These are phyloP conservation scores for Bradypodion ventrale DNA, from an alignment of 2,797 vertebrate genomes.

Conservation along the genomic window DNA sequence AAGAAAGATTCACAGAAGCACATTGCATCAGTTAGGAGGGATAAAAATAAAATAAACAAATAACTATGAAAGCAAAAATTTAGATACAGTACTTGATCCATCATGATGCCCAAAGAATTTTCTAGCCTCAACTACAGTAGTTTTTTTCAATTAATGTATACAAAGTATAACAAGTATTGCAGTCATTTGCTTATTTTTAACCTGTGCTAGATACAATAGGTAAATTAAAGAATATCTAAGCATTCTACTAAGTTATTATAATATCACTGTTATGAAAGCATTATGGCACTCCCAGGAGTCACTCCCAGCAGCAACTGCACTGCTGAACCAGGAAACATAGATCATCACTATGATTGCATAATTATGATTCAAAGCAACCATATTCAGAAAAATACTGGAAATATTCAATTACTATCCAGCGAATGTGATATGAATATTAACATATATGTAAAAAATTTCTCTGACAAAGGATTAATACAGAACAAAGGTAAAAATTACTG, in stretches of 20 bases:
- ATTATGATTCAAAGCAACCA: not conserved
- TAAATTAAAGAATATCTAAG: not conserved
- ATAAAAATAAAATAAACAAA: too few relatives aligned
- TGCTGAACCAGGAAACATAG: not conserved
- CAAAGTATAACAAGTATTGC: not conserved
- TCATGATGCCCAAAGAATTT: not conserved
- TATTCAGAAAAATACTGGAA: not conserved
- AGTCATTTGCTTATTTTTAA: not conserved
- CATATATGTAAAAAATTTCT: not conserved
- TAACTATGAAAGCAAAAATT: not conserved
- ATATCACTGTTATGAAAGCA: not conserved
- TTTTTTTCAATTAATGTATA: not conserved
- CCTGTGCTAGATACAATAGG: not conserved
- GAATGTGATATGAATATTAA: not conserved
- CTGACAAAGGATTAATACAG: not conserved
- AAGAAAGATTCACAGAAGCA: not conserved
- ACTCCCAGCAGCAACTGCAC: not conserved
- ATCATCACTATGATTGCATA: not conserved
- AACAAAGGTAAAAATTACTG: not conserved
- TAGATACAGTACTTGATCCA: not conserved
- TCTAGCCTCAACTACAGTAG: not conserved
- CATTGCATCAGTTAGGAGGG: not conserved
- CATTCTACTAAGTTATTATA: not conserved
- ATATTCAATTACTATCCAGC: not conserved
- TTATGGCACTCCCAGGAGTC: not conserved